A percentile compares a stretch with the other conserved stretches of the same genome.
Evolutionary conservation across 2,113 vertebrate genomes (phyloP).

Genomic region (Tinamus guttatus): DNA sequence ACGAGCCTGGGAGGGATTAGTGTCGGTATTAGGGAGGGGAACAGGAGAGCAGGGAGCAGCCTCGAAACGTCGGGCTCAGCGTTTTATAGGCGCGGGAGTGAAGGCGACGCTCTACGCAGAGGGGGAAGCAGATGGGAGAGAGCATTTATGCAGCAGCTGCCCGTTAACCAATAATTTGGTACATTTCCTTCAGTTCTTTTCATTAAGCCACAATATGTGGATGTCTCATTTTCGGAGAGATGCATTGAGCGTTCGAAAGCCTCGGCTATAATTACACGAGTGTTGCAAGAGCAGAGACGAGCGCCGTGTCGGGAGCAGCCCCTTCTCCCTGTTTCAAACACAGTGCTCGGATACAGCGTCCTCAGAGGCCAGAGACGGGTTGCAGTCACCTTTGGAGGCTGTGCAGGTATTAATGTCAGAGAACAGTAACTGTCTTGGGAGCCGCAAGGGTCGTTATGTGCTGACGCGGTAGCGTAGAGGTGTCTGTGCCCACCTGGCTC

Average conservation of each 20-base stretch:
- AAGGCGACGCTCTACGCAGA: conserved; percentile 28
- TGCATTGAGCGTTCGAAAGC: conserved; percentile 41
- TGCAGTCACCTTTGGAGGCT: not conserved
- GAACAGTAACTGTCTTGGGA: not conserved
- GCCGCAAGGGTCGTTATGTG: not conserved
- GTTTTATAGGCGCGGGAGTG: not conserved
- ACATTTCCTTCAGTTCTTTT: conserved; percentile 61
- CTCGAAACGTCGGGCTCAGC: conserved; percentile 24
- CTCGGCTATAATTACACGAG: conserved; percentile 33
- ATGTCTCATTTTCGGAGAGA: conserved; percentile 51
- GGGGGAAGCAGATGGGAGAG: conserved; percentile 38
- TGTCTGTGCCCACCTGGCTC: not conserved
- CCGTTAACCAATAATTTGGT: conserved; percentile 33
- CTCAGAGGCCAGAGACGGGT: not conserved
- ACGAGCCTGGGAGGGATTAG: not conserved
- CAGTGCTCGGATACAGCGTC: not conserved
- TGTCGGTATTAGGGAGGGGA: not conserved
- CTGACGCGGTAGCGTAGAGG: rapidly evolving
- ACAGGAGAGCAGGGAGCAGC: not conserved
- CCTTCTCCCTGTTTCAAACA: not conserved
- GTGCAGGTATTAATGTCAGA: not conserved
- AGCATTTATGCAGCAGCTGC: conserved; percentile 61
- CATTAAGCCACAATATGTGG: conserved; percentile 59
- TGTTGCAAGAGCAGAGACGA: conserved; percentile 14
- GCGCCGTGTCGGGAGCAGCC: not conserved